phyloP scores from a whole-genome alignment of 2,888 invertebrate genomes.

The Microctonus brassicae region DNA sequence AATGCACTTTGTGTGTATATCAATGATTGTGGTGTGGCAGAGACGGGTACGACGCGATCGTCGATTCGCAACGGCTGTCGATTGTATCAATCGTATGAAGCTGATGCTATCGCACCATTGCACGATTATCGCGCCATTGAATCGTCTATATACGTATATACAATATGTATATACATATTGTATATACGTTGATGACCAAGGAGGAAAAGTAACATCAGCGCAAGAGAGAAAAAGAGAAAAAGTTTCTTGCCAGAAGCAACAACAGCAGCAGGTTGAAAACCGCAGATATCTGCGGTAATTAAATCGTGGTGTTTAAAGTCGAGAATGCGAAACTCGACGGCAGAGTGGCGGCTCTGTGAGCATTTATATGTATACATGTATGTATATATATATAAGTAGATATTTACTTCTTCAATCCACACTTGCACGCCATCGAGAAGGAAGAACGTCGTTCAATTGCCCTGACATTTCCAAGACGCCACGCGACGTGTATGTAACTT shows the following conservation, averaged over 20 bases:
- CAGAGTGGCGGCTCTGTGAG: not conserved
- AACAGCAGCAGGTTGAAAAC: constrained; percentile 18
- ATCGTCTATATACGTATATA: constrained; percentile 7
- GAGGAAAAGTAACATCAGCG: too few species aligned
- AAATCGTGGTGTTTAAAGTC: constrained; percentile 51
- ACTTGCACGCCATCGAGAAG: not conserved
- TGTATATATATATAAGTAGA: too few species aligned
- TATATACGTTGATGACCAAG: constrained; percentile 29
- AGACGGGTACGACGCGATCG: not conserved
- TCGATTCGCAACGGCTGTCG: constrained; percentile 41
- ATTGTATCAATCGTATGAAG: constrained; percentile 46
- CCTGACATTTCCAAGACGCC: not conserved
- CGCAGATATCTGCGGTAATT: constrained; percentile 51
- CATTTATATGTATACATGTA: not conserved
- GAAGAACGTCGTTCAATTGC: not conserved
- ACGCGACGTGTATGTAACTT: not conserved
- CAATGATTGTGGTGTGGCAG: not conserved
- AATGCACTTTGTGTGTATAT: constrained; percentile 36
- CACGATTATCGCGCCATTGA: constrained; percentile 48
- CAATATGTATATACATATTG: too few species aligned
- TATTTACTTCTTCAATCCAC: not conserved
- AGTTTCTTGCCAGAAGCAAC: not conserved
- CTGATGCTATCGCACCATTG: constrained; percentile 45
- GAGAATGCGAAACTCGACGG: constrained; percentile 30
- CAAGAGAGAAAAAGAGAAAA: too few species aligned